phyloP scores from a whole-genome alignment of 2,113 vertebrate genomes.

The Dromiciops gliroides region DNA sequence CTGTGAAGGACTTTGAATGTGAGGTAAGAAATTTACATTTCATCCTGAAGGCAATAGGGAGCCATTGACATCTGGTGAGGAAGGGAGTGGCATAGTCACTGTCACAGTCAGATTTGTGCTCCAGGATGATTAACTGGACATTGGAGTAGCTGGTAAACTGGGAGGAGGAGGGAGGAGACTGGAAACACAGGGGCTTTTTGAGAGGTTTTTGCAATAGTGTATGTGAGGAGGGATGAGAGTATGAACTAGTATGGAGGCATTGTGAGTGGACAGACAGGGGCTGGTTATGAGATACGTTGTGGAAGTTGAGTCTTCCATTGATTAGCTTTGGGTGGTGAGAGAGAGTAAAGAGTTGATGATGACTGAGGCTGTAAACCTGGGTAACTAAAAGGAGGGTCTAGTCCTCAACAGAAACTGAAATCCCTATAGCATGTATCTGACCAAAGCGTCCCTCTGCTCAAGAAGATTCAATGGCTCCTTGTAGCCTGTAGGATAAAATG shows the following conservation, averaged over 20 bases:
- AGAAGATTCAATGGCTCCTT: not conserved
- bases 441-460: not conserved
- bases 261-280: too few relatives aligned
- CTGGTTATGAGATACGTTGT: not conserved
- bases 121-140: not conserved
- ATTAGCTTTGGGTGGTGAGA: not conserved
- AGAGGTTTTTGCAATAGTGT: not conserved
- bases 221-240: not conserved
- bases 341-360: not conserved
- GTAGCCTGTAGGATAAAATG: not conserved
- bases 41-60: not conserved
- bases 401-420: not conserved
- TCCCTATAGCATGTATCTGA: not conserved
- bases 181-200: not conserved
- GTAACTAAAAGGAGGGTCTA: not conserved
- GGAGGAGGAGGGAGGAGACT: not conserved
- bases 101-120: not conserved
- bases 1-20: not conserved
- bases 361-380: not conserved
- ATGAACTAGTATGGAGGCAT: too few relatives aligned
- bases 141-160: not conserved
- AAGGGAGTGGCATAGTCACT: not conserved
- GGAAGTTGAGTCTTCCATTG: not conserved
- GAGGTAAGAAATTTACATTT: not conserved
- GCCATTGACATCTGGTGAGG: not conserved